These are phyloP conservation scores for Andrena bucephala DNA, from an alignment of 2,888 invertebrate genomes.

Conservation along the genomic window DNA sequence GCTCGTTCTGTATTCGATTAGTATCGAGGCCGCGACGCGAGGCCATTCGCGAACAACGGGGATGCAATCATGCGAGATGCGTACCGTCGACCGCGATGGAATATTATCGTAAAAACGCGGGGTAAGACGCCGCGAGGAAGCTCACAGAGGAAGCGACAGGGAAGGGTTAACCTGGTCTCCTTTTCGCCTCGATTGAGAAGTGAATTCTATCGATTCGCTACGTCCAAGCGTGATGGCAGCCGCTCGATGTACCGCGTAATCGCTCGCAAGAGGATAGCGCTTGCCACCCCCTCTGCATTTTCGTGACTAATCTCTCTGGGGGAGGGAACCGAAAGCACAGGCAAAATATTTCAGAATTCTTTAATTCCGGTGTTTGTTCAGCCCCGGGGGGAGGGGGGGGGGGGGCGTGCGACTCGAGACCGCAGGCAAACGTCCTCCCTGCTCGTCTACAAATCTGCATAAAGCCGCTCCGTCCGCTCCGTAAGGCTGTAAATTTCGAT, in stretches of 20 bases:
- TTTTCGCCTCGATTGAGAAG: neutral
- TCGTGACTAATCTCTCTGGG: neutral
- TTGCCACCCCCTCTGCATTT: neutral
- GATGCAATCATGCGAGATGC: constrained; percentile 39
- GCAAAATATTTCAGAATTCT: constrained; percentile 57
- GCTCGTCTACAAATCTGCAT: constrained; percentile 64
- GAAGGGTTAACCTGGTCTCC: neutral
- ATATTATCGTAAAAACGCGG: constrained; percentile 48
- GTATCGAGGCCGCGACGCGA: constrained; percentile 21
- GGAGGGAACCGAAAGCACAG: neutral
- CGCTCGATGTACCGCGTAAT: no score
- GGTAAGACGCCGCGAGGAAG: neutral
- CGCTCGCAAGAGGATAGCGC: neutral
- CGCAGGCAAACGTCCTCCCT: constrained; percentile 49
- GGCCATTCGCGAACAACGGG: constrained; percentile 33
- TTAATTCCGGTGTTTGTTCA: constrained; percentile 41
- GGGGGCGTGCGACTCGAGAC: constrained; percentile 36
- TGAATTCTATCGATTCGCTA: constrained; percentile 5
- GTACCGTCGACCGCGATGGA: constrained; percentile 11
- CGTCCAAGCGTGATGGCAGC: neutral
- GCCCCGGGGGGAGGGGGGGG: neutral
- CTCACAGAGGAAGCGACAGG: neutral
- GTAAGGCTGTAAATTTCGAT: constrained; percentile 82
- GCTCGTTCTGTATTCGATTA: constrained; percentile 40
- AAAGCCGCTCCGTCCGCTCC: constrained; percentile 75